Evolutionary conservation across 2,888 invertebrate species (phyloP), one percentile per base, ranked within the genome.

Genomic region (Pachycephus smyrnensis): DNA sequence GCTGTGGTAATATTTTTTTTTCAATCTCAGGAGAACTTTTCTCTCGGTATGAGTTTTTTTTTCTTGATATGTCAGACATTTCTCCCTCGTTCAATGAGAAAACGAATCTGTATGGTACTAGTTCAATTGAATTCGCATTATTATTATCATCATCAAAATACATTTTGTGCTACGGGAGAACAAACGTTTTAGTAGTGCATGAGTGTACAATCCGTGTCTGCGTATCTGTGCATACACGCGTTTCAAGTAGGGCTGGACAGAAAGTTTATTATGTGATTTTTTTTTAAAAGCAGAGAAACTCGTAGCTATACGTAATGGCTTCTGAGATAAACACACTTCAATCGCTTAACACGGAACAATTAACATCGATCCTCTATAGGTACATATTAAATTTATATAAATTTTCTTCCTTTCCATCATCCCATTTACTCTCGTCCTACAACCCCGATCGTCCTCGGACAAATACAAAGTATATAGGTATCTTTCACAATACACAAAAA

Each of bases 51-150:
- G 23, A 23, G 15, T 23, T 55, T 55, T 55, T 55, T 55, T 83
- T 86, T 85, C 86, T 87, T 89, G 88, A 89, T 90, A 89, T 89
- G 89, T 90, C 86, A 84, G 81, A 87, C 86, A 84, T 85, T 80
- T 82, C 55, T 55, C 23, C 55, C 78, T 80, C 74, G 33, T n/a
- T 33, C 23, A 6, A 35, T n/a, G 33, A 15, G 37, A 33, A 33
- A 74, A 36, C 35, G 23, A 32, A 36, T 74, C 36, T 36, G 23
- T 55, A 55, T 55, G 55, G 55, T 55, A 9, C 23, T 55, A 4
- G 23, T 55, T 55, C 9, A 55, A 55, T 55, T 55, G 55, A 23
- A 55, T 55, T 55, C 55, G 55, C 55, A 23, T 23, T 55, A 55
- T 55, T 23, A 79, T 77, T 76, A 80, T 84, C 84, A 80, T 84